phyloP scores from a whole-genome alignment of 2,888 invertebrate genomes.

The Craniophora ligustri region DNA sequence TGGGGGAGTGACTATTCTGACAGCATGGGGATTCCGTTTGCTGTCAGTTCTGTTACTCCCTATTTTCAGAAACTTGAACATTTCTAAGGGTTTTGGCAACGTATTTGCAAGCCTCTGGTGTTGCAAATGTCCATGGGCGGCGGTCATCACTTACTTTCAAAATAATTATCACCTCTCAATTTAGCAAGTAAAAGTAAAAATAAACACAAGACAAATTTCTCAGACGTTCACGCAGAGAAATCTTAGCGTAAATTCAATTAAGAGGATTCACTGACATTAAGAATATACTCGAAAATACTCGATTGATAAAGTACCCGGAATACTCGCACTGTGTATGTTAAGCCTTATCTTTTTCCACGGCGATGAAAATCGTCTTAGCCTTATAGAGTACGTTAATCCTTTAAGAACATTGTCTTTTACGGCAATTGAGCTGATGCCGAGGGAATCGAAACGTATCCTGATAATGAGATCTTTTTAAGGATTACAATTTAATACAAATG shows the following conservation, averaged over 20 bases:
- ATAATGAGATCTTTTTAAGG: slow-evolving; percentile 40
- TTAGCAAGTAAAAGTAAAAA: slow-evolving; percentile 1
- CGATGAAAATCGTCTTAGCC: slow-evolving; percentile 54
- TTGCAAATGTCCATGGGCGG: too few relatives aligned
- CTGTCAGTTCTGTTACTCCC: too few relatives aligned
- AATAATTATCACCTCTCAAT: neutral
- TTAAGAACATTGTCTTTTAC: slow-evolving; percentile 63
- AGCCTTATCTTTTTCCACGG: slow-evolving; percentile 54
- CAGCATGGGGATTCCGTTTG: too few relatives aligned
- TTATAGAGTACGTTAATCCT: slow-evolving; percentile 57
- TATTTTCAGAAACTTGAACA: too few relatives aligned
- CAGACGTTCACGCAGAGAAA: slow-evolving; percentile 24
- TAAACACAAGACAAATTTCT: slow-evolving; percentile 7
- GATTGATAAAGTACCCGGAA: slow-evolving; percentile 30
- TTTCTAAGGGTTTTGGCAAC: too few relatives aligned
- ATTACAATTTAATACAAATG: slow-evolving; percentile 41
- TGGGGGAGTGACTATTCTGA: too few relatives aligned
- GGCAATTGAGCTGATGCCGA: slow-evolving; percentile 55
- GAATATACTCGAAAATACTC: slow-evolving; percentile 37
- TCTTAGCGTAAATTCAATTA: slow-evolving; percentile 49
- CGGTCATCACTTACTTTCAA: too few relatives aligned
- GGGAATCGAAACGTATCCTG: slow-evolving; percentile 42
- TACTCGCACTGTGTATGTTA: slow-evolving; percentile 32
- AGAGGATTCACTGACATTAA: slow-evolving; percentile 37
- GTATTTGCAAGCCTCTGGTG: too few relatives aligned